Evolutionary conservation across 2,888 invertebrate genomes (phyloP).

Genomic region (Gastracanthus pulcherrimus): DNA sequence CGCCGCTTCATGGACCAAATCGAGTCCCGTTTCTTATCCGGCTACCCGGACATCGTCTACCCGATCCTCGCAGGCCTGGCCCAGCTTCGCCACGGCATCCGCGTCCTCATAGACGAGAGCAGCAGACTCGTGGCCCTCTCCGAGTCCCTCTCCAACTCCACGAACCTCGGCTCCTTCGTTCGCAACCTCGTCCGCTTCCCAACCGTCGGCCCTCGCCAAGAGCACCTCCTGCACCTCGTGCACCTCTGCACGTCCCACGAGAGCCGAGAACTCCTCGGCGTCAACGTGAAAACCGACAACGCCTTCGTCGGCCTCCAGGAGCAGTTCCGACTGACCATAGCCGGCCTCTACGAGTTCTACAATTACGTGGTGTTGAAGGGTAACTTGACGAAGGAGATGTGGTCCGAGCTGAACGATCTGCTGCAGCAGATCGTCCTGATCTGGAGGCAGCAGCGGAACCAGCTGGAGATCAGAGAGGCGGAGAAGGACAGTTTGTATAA

Average conservation of each 20-base stretch:
- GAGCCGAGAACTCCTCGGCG: conserved; percentile 75
- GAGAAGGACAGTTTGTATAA: conserved; percentile 89
- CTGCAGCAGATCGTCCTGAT: conserved; percentile 82
- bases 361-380: conserved; percentile 82
- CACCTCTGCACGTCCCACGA: conserved; percentile 77
- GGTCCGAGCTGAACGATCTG: conserved; percentile 79
- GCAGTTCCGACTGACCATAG: conserved; percentile 82
- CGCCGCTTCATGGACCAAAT: conserved; percentile 80
- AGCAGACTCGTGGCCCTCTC: conserved; percentile 77
- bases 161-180: conserved; percentile 70
- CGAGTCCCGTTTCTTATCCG: conserved; percentile 80
- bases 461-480: conserved; percentile 82
- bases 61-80: conserved; percentile 85
- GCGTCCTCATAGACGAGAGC: conserved; percentile 80
- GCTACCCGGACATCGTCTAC: conserved; percentile 89
- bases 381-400: conserved; percentile 76
- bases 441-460: conserved; percentile 89
- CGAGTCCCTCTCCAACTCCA: conserved; percentile 61
- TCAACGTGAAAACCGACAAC: conserved; percentile 68
- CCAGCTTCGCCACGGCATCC: conserved; percentile 84
- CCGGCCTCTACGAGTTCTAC: conserved; percentile 84
- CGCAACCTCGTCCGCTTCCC: conserved; percentile 80
- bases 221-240: conserved; percentile 75
- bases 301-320: conserved; percentile 74
- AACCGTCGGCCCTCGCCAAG: conserved; percentile 71